Conservation (phyloP, 37 sponge, comb jelly and placozoan species). For the Tethya wilhelma region DNA sequence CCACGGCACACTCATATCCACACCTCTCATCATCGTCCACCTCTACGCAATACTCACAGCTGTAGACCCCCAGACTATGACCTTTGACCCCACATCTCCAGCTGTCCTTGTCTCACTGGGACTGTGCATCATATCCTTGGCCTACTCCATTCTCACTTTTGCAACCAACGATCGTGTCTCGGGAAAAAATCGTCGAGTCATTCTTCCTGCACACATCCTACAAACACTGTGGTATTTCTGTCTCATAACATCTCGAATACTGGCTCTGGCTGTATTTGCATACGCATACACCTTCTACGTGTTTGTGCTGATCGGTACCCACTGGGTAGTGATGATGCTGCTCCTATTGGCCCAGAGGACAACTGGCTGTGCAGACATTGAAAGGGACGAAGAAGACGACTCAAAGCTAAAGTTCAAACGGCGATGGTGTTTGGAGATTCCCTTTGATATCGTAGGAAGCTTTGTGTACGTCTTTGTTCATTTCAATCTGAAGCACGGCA, state of each 20-base stretch:
- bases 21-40: constrained; percentile 64
- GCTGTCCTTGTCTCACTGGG: constrained; percentile 23
- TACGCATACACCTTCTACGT: constrained; percentile 35
- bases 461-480: constrained; percentile 45
- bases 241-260: constrained; percentile 36
- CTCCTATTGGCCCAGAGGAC: constrained; percentile 46
- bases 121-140: constrained; percentile 12
- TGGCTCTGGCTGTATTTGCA: constrained; percentile 63
- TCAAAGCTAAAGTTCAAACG: constrained; percentile 7
- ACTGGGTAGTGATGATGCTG: constrained; percentile 53
- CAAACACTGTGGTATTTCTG: constrained; percentile 57
- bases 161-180: constrained; percentile 33
- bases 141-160: constrained; percentile 34
- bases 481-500: constrained; percentile 37
- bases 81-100: background rate
- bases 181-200: constrained; percentile 24
- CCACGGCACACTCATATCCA: constrained; percentile 54
- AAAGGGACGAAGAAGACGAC: background rate
- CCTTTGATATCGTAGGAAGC: constrained; percentile 43
- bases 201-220: constrained; percentile 29
- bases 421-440: constrained; percentile 37
- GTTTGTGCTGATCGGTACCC: constrained; percentile 48
- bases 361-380: constrained; percentile 31
- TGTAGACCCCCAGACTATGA: background rate
- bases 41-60: constrained; percentile 29